Base-by-base conservation (phyloP, 2,113 vertebrate species). In the Phalacrocorax aristotelis region DNA sequence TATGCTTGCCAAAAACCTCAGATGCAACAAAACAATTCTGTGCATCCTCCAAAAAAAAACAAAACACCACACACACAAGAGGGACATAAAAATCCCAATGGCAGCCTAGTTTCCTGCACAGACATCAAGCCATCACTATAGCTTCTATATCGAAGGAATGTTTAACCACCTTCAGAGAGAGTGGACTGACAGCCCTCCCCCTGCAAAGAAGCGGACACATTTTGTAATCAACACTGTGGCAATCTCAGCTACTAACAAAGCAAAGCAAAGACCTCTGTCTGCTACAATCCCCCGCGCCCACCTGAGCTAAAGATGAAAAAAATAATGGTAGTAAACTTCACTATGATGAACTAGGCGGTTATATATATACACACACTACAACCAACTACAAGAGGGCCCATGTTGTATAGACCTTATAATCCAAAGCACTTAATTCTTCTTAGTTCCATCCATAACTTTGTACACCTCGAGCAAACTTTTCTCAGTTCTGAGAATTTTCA, bases 331-430 rank as follows among this genome's bases (percentile, higher is more conserved):
- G 61, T 72, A 64, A 89, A 40, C 69, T 65, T 10, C 13, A 42
- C 61, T 60, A 11, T 7, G 44, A 79, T 42, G 15, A 96, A 62
- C 25, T 55, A n/a, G 27, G 5, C 9, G 36, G 17, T 23, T 66
- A 14, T 27, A 18, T 34, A 5, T 26, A 25, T 32, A 74, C 11
- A 32, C 11, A 69, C 5, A 18, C 32, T 68, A 18, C 30, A 38
- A 91, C 4, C 78, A 93, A 76, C 83, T 94, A 96, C 93, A 88
- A 91, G 96, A 90, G 74, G 94, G 91, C 82, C 49, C 54, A 22
- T 4, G 20, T 4, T 7, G 2, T 13, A 51, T 8, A 80, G n/a
- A 62, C 21, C 34, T 66, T 34, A 7, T 7, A n/a, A 92, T 42
- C 60, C 18, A 25, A 48, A 72, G 30, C 83, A 54, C 51, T 34